A percentile compares a stretch with the other conserved stretches of the same genome.
These are phyloP conservation scores for Lamellibrachia satsuma DNA, from an alignment of 2,888 invertebrate genomes.

Conservation along the genomic window DNA sequence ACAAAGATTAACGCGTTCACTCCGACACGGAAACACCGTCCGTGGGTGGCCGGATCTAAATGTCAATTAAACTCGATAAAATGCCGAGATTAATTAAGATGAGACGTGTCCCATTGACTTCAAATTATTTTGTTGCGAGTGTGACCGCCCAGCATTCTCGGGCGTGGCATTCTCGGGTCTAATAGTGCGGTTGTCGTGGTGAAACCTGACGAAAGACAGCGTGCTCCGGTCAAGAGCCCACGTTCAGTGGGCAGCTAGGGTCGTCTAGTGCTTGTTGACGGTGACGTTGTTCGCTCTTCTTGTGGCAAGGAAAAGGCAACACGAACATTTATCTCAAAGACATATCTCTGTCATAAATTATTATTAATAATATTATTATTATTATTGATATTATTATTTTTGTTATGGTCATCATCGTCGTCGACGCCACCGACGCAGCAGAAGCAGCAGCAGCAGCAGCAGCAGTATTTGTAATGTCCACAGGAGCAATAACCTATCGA, in stretches of 20 bases:
- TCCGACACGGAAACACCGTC: background rate
- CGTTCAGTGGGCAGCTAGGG: background rate
- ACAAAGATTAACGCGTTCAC: background rate
- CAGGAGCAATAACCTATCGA: too few species aligned
- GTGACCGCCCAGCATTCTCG: background rate
- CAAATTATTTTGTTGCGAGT: background rate
- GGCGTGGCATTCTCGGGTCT: background rate
- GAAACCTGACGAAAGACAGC: background rate
- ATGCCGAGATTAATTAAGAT: slow-evolving; percentile 12
- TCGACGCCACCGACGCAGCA: too few species aligned
- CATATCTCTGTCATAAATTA: too few species aligned
- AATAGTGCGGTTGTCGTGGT: background rate
- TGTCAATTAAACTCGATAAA: background rate
- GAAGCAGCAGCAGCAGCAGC: too few species aligned
- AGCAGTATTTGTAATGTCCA: too few species aligned
- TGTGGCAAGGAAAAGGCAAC: too few species aligned
- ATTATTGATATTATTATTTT: too few species aligned
- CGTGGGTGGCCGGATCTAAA: background rate
- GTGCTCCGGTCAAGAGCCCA: background rate
- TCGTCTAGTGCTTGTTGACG: background rate
- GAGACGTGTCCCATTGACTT: background rate
- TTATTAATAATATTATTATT: too few species aligned
- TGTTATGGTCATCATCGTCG: too few species aligned
- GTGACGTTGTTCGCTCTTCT: too few species aligned
- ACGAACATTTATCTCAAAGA: too few species aligned